Evolutionary conservation across 2,888 invertebrate genomes (phyloP).

Genomic region (Caenorhabditis macrosperma): DNA sequence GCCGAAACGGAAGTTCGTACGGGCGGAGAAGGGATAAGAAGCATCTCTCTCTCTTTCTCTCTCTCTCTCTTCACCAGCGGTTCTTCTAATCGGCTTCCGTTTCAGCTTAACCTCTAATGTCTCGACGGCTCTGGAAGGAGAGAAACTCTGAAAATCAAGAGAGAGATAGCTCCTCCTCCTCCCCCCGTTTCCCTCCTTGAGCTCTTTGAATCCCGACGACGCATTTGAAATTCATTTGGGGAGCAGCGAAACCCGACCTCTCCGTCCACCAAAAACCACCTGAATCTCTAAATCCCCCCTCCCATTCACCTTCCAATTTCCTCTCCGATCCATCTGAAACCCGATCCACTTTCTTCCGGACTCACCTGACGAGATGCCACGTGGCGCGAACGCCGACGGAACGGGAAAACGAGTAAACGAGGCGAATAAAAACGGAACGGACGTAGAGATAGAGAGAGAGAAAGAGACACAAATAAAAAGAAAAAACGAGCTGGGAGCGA

Average conservation of each 20-base stretch:
- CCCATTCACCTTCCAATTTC: slow-evolving; percentile 1
- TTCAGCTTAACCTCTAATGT: slow-evolving; percentile 7
- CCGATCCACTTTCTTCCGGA: slow-evolving; percentile 11
- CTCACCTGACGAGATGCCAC: slow-evolving; percentile 40
- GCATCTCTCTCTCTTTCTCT: neutral
- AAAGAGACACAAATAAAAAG: neutral
- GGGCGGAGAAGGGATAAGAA: neutral
- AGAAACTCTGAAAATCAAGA: neutral
- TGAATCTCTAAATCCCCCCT: neutral
- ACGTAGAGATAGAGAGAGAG: neutral
- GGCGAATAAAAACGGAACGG: slow-evolving; percentile 10
- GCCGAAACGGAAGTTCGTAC: neutral
- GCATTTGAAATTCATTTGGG: neutral
- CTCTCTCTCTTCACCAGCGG: neutral
- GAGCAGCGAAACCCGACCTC: slow-evolving; percentile 10
- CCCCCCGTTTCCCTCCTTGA: neutral
- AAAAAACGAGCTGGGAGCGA: slow-evolving; percentile 2
- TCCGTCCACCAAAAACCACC: slow-evolving; percentile 16
- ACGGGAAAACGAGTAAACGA: neutral
- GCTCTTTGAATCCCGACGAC: too few species aligned
- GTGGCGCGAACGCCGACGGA: neutral
- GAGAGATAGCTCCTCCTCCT: neutral
- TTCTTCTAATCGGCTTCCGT: slow-evolving; percentile 14
- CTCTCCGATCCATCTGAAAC: neutral
- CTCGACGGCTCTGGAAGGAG: neutral